phyloP scores from a whole-genome alignment of 2,797 vertebrate species.

The Anomalospiza imberbis region DNA sequence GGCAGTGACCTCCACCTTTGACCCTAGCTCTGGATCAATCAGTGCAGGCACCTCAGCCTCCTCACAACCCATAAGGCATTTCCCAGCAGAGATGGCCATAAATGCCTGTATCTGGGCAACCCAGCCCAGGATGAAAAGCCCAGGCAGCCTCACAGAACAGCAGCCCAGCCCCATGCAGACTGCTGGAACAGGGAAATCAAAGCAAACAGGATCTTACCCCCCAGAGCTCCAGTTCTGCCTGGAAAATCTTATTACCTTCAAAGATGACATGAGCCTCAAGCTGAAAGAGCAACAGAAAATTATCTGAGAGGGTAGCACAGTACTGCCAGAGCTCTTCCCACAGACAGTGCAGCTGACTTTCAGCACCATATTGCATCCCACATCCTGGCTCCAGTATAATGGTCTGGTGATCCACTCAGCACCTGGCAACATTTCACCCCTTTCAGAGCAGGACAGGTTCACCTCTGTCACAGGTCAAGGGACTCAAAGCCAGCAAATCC shows the following conservation, averaged over 20 bases:
- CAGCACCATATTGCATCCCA: background rate
- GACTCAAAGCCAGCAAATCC: background rate
- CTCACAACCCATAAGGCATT: background rate
- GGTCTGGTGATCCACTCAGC: background rate
- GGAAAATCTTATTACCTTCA: slow-evolving; percentile 86
- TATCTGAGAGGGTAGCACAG: background rate
- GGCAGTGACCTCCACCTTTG: background rate
- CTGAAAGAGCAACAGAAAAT: slow-evolving; percentile 67
- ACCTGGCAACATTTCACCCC: background rate
- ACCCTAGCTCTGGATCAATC: background rate
- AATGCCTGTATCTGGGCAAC: background rate
- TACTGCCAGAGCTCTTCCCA: background rate
- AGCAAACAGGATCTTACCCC: slow-evolving; percentile 80
- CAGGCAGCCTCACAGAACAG: background rate
- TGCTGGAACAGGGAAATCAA: background rate
- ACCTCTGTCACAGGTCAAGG: background rate
- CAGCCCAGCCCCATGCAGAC: background rate
- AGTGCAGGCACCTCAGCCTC: background rate
- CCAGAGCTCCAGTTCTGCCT: slow-evolving; percentile 87
- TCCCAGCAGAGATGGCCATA: background rate
- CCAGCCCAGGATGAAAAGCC: background rate
- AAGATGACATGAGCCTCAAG: slow-evolving; percentile 85
- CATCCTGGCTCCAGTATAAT: background rate
- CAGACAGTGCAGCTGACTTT: background rate
- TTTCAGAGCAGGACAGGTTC: background rate